Base-by-base conservation (phyloP, 1,140 invertebrate species). In the Cyrtorhinus lividipennis region DNA sequence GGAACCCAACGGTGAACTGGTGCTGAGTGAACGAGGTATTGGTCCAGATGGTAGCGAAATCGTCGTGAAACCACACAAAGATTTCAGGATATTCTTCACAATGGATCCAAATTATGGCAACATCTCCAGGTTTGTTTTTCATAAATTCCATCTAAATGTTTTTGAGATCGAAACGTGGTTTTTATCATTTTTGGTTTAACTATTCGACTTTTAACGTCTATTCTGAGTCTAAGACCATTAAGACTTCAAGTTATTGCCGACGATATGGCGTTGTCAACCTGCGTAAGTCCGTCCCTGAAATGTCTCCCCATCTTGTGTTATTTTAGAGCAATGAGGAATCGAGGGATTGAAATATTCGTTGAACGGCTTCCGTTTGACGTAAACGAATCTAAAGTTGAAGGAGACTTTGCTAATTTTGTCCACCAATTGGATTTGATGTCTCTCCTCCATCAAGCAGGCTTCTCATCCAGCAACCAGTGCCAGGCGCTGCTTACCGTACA, bases 31-130 rank as follows among this genome's bases (percentile, higher is more conserved):
- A 77, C 81, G 92, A 71, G 95, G 95, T 2, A 82, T 87, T 1
- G 81, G 81, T 66, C 69, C 75, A 1, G 76, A 87, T 67, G 88
- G 87, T 56, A 76, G 83, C 58, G 79, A 90, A 22, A 77, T 84
- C 56, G 79, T 81, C 24, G 83, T 98, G 18, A 82, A 75, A 68
- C 93, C 95, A 1, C 92, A 99, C 73, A 77, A 82, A 30, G 82
- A 97, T 71, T 99, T 99, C 72, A 82, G 95, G 57, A 78, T 98
- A 18, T 95, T 99, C 72, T 81, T 99, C 30, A 87, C 92, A 0
- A 92, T 98, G 83, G 88, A 99, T 78, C 92, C 95, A 0, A 85
- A 84, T 68, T 85, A 91, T 77, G 95, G 94, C 0, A 92, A 96
- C 75, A 89, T 99, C 63, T 99, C 96, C 2, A 81, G 82, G 82